Evolutionary conservation across 2,113 vertebrate species (phyloP), one percentile per base, ranked within the genome.

Genomic region (Chaetura pelagica): DNA sequence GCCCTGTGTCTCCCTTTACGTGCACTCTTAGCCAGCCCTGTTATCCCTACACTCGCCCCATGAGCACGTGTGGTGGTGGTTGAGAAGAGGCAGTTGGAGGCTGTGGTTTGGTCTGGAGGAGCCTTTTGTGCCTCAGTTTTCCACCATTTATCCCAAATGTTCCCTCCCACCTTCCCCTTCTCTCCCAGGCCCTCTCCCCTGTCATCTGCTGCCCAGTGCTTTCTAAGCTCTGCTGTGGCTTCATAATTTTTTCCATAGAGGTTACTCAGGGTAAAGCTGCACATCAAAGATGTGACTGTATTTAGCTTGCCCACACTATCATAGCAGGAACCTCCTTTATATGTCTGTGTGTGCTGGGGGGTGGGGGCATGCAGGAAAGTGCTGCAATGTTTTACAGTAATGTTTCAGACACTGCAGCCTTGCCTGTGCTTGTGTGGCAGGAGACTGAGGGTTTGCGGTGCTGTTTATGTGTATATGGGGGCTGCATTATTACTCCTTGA

Each of bases 261-360:
- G 88, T 94, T 95, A 86, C 46, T 92, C 24, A 20, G 82, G 92
- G 94, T 94, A 81, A 94, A 88, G 49, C 83, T 72, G 62, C 85
- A 71, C 68, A 49, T 89, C 52, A 86, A 78, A 90, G 85, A 61
- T 68, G 51, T 44, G 54, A 46, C 67, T 84, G 68, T 63, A 21
- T 61, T 89, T 59, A 85, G 38, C 38, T 80, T 92, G 92, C 87
- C 82, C 76, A 63, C 57, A 29, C 34, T 83, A 23, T 90, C 73
- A 15, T 63, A 87, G 80, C 44, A 62, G 83, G 76, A 89, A 86
- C 32, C 52, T 81, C 66, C 55, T 27, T 48, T 66, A 59, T 55
- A 20, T 42, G 40, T 42, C 7, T n/a, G n/a, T n/a, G n/a, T n/a
- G n/a, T n/a, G n/a, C n/a, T n/a, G n/a, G n/a, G n/a, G 57, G 76